Evolutionary conservation across 2,113 vertebrate species (phyloP).

Genomic region (Marmota monax): DNA sequence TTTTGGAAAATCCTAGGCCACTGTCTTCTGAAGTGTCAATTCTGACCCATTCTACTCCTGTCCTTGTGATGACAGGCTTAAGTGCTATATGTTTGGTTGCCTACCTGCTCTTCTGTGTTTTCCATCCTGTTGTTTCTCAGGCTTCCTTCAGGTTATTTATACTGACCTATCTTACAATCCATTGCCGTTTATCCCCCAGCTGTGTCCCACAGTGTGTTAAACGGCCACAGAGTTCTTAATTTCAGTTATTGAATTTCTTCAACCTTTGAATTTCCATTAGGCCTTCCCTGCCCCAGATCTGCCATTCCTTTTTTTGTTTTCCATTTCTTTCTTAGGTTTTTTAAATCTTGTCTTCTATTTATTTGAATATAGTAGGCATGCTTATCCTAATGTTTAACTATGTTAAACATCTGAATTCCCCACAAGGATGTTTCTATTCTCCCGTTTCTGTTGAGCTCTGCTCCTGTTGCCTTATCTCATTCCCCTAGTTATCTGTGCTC

Average conservation of each 20-base stretch:
- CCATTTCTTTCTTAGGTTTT: not conserved
- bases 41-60: not conserved
- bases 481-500: not conserved
- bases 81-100: not conserved
- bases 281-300: not conserved
- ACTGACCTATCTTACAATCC: not conserved
- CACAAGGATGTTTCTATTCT: not conserved
- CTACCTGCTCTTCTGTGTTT: not conserved
- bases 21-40: not conserved
- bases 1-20: not conserved
- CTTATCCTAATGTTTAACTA: not conserved
- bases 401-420: not conserved
- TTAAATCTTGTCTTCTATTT: not conserved
- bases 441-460: not conserved
- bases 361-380: not conserved
- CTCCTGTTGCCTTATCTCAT: not conserved
- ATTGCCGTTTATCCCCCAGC: not conserved
- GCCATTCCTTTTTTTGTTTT: not conserved
- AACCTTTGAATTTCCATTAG: not conserved
- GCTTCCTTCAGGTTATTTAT: not conserved
- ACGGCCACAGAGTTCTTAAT: not conserved
- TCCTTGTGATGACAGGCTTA: not conserved
- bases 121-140: not conserved
- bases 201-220: not conserved
- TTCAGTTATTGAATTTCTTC: not conserved